These are phyloP conservation scores for Loriculus beryllinus DNA, from an alignment of 2,797 vertebrate genomes.

Conservation along the genomic window DNA sequence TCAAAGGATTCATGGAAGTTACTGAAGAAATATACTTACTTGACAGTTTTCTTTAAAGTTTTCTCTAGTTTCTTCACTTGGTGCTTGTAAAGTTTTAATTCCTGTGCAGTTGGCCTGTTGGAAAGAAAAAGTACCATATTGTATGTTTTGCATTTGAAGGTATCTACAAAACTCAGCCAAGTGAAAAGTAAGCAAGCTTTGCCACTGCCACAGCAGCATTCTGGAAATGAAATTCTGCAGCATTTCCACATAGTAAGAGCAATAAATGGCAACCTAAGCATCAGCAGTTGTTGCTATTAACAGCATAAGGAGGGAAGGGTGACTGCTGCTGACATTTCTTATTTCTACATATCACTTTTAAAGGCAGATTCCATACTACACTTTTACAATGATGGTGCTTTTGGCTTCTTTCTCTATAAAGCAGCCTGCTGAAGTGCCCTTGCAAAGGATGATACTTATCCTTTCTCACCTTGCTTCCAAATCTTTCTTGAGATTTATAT, in stretches of 20 bases:
- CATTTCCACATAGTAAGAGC: not conserved
- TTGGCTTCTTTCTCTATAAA: not conserved
- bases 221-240: not conserved
- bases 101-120: constrained; percentile 78
- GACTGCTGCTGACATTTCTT: not conserved
- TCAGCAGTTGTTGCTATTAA: not conserved
- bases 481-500: constrained; percentile 77
- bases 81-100: constrained; percentile 84
- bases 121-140: not conserved
- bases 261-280: not conserved
- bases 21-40: constrained; percentile 64
- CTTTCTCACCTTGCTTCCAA: constrained; percentile 80
- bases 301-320: not conserved
- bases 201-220: not conserved
- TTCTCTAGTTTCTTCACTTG: constrained; percentile 82
- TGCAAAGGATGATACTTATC: not conserved
- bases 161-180: not conserved
- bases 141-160: not conserved
- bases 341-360: not conserved
- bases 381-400: not conserved
- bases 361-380: not conserved
- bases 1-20: not conserved
- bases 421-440: not conserved
- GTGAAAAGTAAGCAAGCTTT: not conserved
- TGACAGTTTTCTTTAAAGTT: constrained; percentile 70